Conservation (phyloP, 1,140 invertebrate genomes). For the Micrasema longulum region DNA sequence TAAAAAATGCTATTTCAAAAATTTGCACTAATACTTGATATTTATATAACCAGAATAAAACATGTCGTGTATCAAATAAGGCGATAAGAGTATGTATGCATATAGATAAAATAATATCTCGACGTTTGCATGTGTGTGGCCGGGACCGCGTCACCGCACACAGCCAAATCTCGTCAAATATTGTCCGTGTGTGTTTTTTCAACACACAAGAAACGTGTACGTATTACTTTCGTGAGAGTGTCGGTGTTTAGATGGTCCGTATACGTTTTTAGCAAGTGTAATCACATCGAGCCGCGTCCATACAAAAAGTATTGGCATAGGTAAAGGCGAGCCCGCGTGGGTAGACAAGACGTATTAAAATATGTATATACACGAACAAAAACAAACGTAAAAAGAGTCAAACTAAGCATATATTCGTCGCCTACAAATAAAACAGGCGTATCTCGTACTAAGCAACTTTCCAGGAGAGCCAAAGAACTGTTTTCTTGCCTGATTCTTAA, state of each 20-base stretch:
- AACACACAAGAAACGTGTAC: too few species aligned
- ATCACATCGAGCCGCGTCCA: conserved; percentile 29
- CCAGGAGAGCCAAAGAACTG: background rate
- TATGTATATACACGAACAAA: background rate
- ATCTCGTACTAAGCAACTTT: background rate
- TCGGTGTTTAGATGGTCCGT: background rate
- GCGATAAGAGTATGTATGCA: too few species aligned
- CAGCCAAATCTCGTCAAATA: background rate
- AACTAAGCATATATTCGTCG: background rate
- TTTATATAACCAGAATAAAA: too few species aligned
- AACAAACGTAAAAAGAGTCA: background rate
- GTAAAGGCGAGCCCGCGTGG: conserved; percentile 43
- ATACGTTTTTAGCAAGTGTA: conserved; percentile 27
- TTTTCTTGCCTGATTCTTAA: background rate
- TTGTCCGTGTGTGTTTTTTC: too few species aligned
- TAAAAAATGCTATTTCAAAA: too few species aligned
- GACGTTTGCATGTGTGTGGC: background rate
- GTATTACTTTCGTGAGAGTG: background rate
- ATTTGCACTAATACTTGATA: too few species aligned
- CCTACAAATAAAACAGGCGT: background rate
- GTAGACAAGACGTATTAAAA: background rate
- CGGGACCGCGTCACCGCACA: conserved; percentile 3
- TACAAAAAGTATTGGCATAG: conserved; percentile 52
- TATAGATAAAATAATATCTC: background rate
- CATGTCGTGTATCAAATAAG: too few species aligned